Evolutionary conservation across 2,888 invertebrate species (phyloP).

Genomic region (Leptinotarsa rubiginosa): DNA sequence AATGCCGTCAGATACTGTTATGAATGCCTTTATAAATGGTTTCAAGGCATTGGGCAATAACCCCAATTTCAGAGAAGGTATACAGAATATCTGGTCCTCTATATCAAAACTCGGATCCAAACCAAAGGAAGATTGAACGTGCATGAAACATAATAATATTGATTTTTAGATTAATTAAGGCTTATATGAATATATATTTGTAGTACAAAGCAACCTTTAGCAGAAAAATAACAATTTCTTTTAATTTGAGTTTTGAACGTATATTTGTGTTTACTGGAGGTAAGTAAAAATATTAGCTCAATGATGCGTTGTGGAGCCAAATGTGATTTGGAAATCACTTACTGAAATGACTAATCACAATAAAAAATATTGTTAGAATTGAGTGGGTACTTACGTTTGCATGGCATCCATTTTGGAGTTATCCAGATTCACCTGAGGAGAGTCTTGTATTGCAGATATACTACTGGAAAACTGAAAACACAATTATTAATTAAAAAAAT

Average conservation of each 20-base stretch:
- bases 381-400: conserved; percentile 7
- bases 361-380: background rate
- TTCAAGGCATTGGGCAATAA: background rate
- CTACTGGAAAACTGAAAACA: conserved; percentile 13
- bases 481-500: background rate
- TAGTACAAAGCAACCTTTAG: too few relatives aligned
- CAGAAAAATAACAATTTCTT: too few relatives aligned
- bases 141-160: too few relatives aligned
- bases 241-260: too few relatives aligned
- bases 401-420: background rate
- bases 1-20: background rate
- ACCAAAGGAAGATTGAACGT: too few relatives aligned
- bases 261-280: too few relatives aligned
- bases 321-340: too few relatives aligned
- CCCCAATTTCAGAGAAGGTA: background rate
- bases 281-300: too few relatives aligned
- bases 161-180: too few relatives aligned
- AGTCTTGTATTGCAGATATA: conserved; percentile 3
- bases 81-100: background rate
- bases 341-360: background rate
- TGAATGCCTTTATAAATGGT: background rate
- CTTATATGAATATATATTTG: too few relatives aligned
- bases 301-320: too few relatives aligned
- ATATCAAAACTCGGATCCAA: background rate
- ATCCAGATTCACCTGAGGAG: conserved; percentile 3